A percentile compares a stretch with the other conserved stretches of the same genome.
These are phyloP conservation scores for Drosophila subsilvestris DNA, from an alignment of 2,888 invertebrate species.

Conservation along the genomic window DNA sequence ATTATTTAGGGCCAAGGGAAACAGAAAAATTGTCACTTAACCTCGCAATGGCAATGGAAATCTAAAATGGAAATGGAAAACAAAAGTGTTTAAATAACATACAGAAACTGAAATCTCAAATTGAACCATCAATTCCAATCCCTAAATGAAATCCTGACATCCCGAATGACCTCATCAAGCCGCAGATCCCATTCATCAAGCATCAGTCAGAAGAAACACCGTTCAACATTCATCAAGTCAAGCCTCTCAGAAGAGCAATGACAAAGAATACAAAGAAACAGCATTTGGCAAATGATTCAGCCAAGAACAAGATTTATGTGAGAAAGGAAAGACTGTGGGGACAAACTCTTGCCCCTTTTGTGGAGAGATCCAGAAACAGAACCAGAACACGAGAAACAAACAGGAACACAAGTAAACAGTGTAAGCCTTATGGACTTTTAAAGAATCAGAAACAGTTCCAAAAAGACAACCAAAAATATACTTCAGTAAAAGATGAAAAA, in stretches of 20 bases:
- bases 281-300: conserved; percentile 51
- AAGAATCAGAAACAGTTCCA: no score
- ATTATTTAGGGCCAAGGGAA: no score
- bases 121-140: conserved; percentile 22
- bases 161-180: conserved; percentile 24
- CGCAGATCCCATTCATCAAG: conserved; percentile 20
- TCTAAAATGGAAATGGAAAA: no score
- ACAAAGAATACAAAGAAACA: conserved; percentile 18
- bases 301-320: conserved; percentile 63
- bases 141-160: conserved; percentile 9
- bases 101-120: conserved; percentile 2
- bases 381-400: conserved; percentile 1
- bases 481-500: no score
- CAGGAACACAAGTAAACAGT: not conserved
- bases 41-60: not conserved
- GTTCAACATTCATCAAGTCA: conserved; percentile 16
- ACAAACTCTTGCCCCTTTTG: not conserved
- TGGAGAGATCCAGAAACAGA: not conserved
- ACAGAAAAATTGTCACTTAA: not conserved
- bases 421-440: no score
- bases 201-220: not conserved
- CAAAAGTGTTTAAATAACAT: not conserved
- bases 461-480: no score
- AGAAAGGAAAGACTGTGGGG: conserved; percentile 42
- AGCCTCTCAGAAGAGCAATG: not conserved